Evolutionary conservation across 2,888 invertebrate genomes (phyloP), one percentile per base, ranked within the genome.

Genomic region (Trichogramma evanescens): DNA sequence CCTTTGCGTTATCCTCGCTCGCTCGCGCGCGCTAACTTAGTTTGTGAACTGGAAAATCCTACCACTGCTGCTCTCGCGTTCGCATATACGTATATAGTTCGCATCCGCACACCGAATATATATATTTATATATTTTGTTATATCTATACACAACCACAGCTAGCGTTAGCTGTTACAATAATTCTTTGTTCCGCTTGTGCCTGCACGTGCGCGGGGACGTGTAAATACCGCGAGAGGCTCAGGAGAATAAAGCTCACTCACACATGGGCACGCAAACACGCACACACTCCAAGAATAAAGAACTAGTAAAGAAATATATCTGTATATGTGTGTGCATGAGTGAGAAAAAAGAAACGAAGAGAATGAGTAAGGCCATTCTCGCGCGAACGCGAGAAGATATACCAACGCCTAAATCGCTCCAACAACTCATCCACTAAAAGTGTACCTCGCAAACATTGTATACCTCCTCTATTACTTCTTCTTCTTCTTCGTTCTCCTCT

Each of bases 361-460:
- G 64, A 61, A 64, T 63, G 65, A 65, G 50, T 63, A 70, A 70
- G 72, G 72, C 71, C 71, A 72, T 73, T 73, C 54, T 41, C 50
- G 50, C 51, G 44, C 66, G 67, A 44, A 44, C 66, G 71, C 65
- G 70, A 71, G 26, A 26, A 26, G 26, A 1, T 26, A 26, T 26
- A 26, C 26, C 73, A 74, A 71, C 73, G 73, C 72, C 72, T 75
- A 74, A 76, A 76, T 76, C 76, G 75, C 72, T 70, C 70, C 72
- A 73, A 76, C 77, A 76, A 76, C 73, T 76, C 73, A 76, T 76
- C 73, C 72, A 73, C 71, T 74, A 74, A 74, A 75, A 75, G 73
- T 76, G 26, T 26, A 26, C 26, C 26, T 26, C 26, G 26, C 26
- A 26, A 26, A 26, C 26, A 2, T 2, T 26, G 26, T 26, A 26